Percentiles rank a stretch among this genome's conserved stretches.
Conservation (phyloP, 2,888 invertebrate genomes). For the Cyrtodaria siliqua region DNA sequence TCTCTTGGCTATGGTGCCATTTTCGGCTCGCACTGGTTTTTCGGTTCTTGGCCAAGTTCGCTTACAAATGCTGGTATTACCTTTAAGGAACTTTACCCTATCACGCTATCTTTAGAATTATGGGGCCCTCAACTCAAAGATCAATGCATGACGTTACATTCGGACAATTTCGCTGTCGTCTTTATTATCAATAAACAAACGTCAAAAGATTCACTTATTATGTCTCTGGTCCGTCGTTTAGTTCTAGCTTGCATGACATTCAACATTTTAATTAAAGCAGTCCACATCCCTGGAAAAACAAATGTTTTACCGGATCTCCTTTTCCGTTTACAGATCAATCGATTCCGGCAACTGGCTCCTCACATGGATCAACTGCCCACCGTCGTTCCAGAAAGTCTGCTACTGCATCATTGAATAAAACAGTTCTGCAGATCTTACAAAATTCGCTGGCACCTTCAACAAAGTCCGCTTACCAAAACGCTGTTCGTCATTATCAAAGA, state of each 20-base stretch:
- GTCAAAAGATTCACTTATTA: constrained; percentile 8
- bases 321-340: too few relatives aligned
- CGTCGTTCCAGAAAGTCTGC: too few relatives aligned
- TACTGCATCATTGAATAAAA: too few relatives aligned
- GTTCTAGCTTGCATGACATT: constrained; percentile 15
- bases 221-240: constrained; percentile 21
- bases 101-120: constrained; percentile 23
- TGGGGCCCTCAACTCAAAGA: constrained; percentile 3
- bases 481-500: too few relatives aligned
- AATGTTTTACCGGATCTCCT: too few relatives aligned
- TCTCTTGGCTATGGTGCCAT: constrained; percentile 8
- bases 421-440: too few relatives aligned
- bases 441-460: too few relatives aligned
- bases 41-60: constrained; percentile 10
- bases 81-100: constrained; percentile 28
- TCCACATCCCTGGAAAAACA: too few relatives aligned
- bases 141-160: constrained; percentile 10
- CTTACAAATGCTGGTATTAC: constrained; percentile 17
- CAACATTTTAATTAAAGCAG: too few relatives aligned
- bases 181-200: constrained; percentile 24
- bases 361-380: too few relatives aligned
- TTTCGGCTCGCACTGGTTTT: constrained; percentile 26
- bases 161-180: constrained; percentile 15
- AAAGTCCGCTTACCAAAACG: too few relatives aligned
- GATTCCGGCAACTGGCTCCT: too few relatives aligned